Base-by-base conservation (phyloP, 2,797 vertebrate species). In the Bufotes viridis region DNA sequence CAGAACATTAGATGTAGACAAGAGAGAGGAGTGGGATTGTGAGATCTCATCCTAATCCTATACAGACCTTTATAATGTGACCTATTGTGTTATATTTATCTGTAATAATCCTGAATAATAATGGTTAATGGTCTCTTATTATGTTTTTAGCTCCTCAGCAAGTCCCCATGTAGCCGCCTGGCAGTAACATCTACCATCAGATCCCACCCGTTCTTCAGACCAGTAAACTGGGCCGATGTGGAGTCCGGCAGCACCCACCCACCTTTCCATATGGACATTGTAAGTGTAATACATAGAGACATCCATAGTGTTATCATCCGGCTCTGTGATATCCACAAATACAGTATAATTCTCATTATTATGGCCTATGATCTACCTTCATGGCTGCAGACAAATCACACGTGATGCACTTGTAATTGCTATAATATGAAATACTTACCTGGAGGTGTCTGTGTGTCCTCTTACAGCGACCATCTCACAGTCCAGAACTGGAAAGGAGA, bases 61-160 rank as follows among this genome's bases (percentile, higher is more conserved):
- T 72, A 72, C 5, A 42, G 69, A 26, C 17, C 34, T 74, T 74
- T 74, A 74, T 74, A 29, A 42, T 5, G 42, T 42, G 42, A 42
- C 42, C 42, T 42, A 42, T 42, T 42, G 2, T 42, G 42, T 42
- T 42, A 42, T 42, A 42, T 42, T 42, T 42, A 42, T 42, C 42
- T 42, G 42, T 42, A 42, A 42, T 70, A 29, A 70, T 11, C 15
- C n/a, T 12, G 14, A 70, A 14, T 11, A 14, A 70, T 42, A 12
- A 74, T 74, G 34, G 24, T 67, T 93, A 94, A 13, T 29, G 13
- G 12, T 42, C 70, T 14, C 8, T 34, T 14, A 14, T 29, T 74
- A 26, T 17, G 34, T 74, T 74, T 74, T 74, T 42, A 74, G 70
- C 26, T 74, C 24, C 70, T 74, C 24, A 29, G 26, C 26, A 74